Base-by-base conservation (phyloP, 53 echinoderm and acorn worm species). In the Paracentrotus lividus region DNA sequence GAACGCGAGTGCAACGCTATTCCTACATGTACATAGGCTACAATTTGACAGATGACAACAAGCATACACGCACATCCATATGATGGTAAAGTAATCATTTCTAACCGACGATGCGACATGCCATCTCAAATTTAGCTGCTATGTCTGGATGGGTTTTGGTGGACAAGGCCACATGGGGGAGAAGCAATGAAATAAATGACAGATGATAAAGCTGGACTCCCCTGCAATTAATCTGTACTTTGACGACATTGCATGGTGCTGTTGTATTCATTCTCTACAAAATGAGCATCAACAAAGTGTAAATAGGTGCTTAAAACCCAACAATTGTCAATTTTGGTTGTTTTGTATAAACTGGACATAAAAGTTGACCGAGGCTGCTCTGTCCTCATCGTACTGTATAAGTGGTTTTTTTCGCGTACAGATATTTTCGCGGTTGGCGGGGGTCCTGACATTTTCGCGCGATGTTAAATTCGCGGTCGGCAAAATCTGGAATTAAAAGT, bases 201-300 rank as follows among this genome's bases (percentile, higher is more conserved):
- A 81, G 81, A 81, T 47, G 47, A 81, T 81, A 26, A n/a, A 47
- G 8, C 2, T 47, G 27, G 81, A 81, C 44, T 81, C 81, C 81
- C 47, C 24, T 45, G 0, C 81, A 81, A 81, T 81, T 81, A 81
- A 81, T 78, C n/a, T 81, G 81, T 81, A 47, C 81, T 45, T 81
- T 32, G 44, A 81, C 81, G 10, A 45, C 33, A 40, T 42, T 18
- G 75, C 36, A 75, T 75, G 36, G 76, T 42, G 27, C 0, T 4
- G 42, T 36, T 23, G 42, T 76, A 76, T 76, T 76, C 76, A 76
- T 76, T 42, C 42, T 20, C 31, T 31, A 76, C n/a, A n/a, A n/a
- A 2, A 2, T 42, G 20, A 14, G 23, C 42, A 20, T 76, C 14
- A 76, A 4, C 38, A 76, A 76, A 76, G 72, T 60, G 26, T 60